Evolutionary conservation across 1,140 invertebrate genomes (phyloP), one percentile per base, ranked within the genome.

Genomic region (Papilio aristodemus): DNA sequence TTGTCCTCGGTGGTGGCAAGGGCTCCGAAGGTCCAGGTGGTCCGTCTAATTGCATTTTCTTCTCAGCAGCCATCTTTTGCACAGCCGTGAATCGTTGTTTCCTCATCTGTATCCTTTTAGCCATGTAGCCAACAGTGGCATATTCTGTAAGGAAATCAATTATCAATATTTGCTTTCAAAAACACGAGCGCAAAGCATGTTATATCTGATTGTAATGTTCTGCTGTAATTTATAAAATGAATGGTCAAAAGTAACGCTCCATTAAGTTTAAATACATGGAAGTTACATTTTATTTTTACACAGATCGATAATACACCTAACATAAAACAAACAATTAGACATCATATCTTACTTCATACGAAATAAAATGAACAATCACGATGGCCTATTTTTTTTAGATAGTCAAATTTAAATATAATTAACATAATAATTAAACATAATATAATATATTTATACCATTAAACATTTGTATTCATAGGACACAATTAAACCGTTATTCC

Each of bases 91-190:
- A 96, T 75, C 97, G 94, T 92, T 97, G 97, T 92, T 97, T 98
- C 79, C 97, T 93, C 97, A 98, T 98, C 90, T 97, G 96, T 89
- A 98, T 98, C 89, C 97, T 93, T 93, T 98, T 98, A 71, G 97
- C 97, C 95, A 98, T 97, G 92, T 98, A 98, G 75, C 97, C 97
- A 71, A 98, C 97, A 63, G 97, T 97, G 68, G 97, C 97, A 88
- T 98, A 98, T 93, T 98, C 97, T 97, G 93, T 41, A 92, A 91
- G 54, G 71, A 32, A 59, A 64, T 71, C 41, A 36, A 14, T 25
- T 69, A 59, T 62, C 17, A 69, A 62, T 32, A 46, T 70, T 0
- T 43, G 36, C 50, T 37, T 66, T 54, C 11, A n/a, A 0, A 68
- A 36, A 0, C 9, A 14, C 14, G 38, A 41, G 43, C 75, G 75